These are phyloP conservation scores for Podocnemis expansa DNA, from an alignment of 2,113 vertebrate genomes.

Conservation along the genomic window DNA sequence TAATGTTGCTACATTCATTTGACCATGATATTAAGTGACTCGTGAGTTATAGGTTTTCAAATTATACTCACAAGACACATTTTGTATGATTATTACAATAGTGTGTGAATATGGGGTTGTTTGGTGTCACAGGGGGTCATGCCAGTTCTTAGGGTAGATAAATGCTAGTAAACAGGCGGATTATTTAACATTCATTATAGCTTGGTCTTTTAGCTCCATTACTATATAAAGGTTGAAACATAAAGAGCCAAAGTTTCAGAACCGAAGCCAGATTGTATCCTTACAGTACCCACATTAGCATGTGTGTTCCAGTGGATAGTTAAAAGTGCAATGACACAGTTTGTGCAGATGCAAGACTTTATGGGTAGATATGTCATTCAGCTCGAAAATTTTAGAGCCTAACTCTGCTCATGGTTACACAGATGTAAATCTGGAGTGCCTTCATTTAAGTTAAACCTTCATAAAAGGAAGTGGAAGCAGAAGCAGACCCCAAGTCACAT, in stretches of 20 bases:
- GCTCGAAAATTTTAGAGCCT: accelerated
- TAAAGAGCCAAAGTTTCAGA: background rate
- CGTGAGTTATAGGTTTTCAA: background rate
- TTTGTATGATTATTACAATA: background rate
- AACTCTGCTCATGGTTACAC: accelerated
- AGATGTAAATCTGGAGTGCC: background rate
- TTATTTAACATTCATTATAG: background rate
- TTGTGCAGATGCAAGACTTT: background rate
- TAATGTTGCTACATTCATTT: background rate
- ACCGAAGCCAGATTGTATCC: background rate
- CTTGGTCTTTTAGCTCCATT: background rate
- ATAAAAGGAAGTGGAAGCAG: background rate
- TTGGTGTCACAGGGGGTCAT: background rate
- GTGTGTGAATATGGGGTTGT: background rate
- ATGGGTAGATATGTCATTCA: accelerated
- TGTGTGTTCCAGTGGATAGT: background rate
- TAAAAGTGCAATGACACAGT: background rate
- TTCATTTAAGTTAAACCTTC: background rate
- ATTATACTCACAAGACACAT: background rate
- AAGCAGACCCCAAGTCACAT: accelerated
- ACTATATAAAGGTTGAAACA: background rate
- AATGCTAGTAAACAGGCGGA: background rate
- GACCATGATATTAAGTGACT: background rate
- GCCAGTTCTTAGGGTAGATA: background rate
- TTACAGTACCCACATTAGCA: background rate